A percentile compares a stretch with the other conserved stretches of the same genome.
These are phyloP conservation scores for Macrobrachium nipponense DNA, from an alignment of 1,140 invertebrate genomes.

Conservation along the genomic window DNA sequence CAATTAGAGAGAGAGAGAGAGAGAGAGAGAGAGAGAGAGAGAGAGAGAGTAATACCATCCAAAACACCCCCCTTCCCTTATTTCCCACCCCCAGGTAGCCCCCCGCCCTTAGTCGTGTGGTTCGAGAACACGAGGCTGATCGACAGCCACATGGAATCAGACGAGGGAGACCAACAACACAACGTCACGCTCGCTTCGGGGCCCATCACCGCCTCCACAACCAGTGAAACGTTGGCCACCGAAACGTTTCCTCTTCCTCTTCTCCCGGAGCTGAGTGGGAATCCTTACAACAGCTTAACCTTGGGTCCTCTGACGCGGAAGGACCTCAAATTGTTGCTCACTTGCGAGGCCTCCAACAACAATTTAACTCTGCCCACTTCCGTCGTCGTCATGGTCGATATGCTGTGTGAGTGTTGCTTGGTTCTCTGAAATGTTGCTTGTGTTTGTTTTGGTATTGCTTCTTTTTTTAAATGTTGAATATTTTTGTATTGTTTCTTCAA, in stretches of 20 bases:
- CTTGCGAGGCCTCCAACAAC: slow-evolving; percentile 87
- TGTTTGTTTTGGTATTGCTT: neutral
- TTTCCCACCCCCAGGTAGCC: slow-evolving; percentile 4
- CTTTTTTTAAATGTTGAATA: neutral
- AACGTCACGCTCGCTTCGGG: neutral
- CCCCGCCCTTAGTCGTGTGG: slow-evolving; percentile 42
- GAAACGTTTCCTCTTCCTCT: no score
- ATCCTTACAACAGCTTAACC: slow-evolving; percentile 72
- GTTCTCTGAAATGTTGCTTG: no score
- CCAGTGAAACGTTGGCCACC: neutral
- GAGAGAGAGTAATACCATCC: no score
- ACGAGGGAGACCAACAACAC: neutral
- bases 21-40: no score
- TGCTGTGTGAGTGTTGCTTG: slow-evolving; percentile 81
- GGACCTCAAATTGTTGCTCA: slow-evolving; percentile 86
- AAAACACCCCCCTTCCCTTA: no score
- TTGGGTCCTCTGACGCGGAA: slow-evolving; percentile 78
- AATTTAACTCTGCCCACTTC: slow-evolving; percentile 81
- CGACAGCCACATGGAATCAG: slow-evolving; percentile 47
- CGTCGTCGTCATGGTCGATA: slow-evolving; percentile 85
- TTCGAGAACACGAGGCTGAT: slow-evolving; percentile 40
- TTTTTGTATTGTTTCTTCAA: neutral
- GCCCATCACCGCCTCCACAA: neutral
- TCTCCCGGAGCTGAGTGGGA: neutral
- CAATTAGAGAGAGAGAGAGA: no score